A percentile compares a stretch with the other conserved stretches of the same genome.
phyloP scores from a whole-genome alignment of 1,140 invertebrate species.

The Mya arenaria region DNA sequence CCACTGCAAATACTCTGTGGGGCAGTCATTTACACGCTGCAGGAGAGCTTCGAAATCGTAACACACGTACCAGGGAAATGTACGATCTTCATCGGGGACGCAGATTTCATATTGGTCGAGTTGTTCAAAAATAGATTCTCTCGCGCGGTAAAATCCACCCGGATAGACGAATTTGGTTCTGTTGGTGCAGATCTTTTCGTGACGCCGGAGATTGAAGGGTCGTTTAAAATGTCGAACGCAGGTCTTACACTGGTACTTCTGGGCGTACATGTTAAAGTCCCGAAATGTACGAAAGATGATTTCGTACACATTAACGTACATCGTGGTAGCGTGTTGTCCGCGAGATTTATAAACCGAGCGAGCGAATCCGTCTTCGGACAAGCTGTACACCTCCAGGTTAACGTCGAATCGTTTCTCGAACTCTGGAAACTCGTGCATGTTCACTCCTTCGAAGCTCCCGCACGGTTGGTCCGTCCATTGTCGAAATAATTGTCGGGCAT shows the following conservation, averaged over 20 bases:
- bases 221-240: neutral
- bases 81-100: neutral
- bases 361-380: slow-evolving; percentile 70
- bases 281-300: neutral
- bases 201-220: neutral
- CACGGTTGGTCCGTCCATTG: neutral
- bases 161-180: neutral
- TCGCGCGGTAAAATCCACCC: neutral
- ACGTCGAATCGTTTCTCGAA: slow-evolving; percentile 8
- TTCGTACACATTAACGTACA: neutral
- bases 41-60: slow-evolving; percentile 20
- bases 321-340: neutral
- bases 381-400: slow-evolving; percentile 20
- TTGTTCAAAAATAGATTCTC: slow-evolving; percentile 8
- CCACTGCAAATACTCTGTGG: slow-evolving; percentile 24
- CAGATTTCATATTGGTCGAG: slow-evolving; percentile 18
- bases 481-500: neutral
- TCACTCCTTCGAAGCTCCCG: neutral
- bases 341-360: neutral
- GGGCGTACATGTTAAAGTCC: slow-evolving; percentile 5
- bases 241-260: slow-evolving; percentile 24
- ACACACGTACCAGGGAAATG: slow-evolving; percentile 22
- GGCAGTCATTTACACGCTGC: slow-evolving; percentile 7
- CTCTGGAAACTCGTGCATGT: neutral
- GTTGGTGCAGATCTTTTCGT: neutral